Evolutionary conservation across 2,888 invertebrate species (phyloP), one percentile per base, ranked within the genome.

Genomic region (Slavum lentiscoides): DNA sequence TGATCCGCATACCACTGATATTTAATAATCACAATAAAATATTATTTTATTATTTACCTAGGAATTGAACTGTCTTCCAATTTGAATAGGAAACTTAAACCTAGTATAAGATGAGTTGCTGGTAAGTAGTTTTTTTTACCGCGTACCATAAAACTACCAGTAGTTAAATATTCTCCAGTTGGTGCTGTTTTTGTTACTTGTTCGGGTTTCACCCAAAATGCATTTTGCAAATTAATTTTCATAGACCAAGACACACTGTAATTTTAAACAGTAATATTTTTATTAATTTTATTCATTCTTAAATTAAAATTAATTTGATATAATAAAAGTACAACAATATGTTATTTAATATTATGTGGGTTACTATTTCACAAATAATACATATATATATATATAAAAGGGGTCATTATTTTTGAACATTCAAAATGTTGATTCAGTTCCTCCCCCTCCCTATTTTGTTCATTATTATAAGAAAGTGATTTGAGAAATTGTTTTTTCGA

Each of bases 151-250:
- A 98, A 98, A 84, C 96, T 95, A 84, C 97, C 99, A 1, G 98
- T 96, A 2, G 94, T 92, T 82, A 99, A 90, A 87, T 97, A 99
- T 88, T 99, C 98, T 82, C 99, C 99, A 13, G 96, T 93, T 0
- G 98, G 99, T 0, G 99, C 98, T 0, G 97, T 97, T 88, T 99
- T 97, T 53, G 95, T 95, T 21, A 99, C 97, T 88, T 99, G 99
- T 83, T 94, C 91, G 74, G 94, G 94, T 85, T 92, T 89, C 23
- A 99, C 99, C 98, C 98, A 99, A 92, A 97, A 99, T 11, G 98
- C 95, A 84, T 93, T 94, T 4, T 96, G 94, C 53, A 97, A 90
- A 55, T 80, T 80, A 8, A 99, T 95, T 88, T 97, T 98, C 0
- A 97, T 97, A 84, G 98, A 97, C 99, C 99, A 99, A 0, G 98